Evolutionary conservation across 2,113 vertebrate species (phyloP).

Genomic region (Motacilla tschutschensis): DNA sequence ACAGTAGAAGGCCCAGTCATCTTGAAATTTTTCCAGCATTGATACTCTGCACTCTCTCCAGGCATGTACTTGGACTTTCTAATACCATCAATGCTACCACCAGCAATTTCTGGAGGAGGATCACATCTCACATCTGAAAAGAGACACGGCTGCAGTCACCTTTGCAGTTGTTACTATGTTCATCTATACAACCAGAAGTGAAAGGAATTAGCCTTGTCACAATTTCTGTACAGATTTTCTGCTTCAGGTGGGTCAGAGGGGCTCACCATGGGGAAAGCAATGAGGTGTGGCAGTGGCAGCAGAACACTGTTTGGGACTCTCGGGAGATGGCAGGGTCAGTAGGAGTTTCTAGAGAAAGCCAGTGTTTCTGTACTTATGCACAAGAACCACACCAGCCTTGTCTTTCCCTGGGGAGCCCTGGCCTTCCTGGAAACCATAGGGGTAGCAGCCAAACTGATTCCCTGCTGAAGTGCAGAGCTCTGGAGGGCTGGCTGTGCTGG

Average conservation of each 20-base stretch:
- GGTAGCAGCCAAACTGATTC: background rate
- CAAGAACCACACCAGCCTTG: background rate
- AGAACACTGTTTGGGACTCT: background rate
- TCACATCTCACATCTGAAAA: conserved; percentile 24
- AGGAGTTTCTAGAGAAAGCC: background rate
- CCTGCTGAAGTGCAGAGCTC: background rate
- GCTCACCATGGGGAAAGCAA: background rate
- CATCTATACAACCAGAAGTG: background rate
- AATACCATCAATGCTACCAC: background rate
- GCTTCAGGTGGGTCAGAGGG: background rate
- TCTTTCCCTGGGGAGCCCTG: background rate
- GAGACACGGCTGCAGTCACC: background rate
- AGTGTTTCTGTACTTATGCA: background rate
- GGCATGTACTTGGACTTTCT: conserved; percentile 24
- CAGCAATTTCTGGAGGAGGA: conserved; percentile 42
- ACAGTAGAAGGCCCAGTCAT: background rate
- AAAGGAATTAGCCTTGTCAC: background rate
- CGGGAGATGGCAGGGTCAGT: background rate
- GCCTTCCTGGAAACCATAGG: background rate
- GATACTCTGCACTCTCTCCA: background rate
- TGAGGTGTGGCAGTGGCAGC: background rate
- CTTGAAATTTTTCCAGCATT: conserved; percentile 18
- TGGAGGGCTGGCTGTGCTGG: background rate
- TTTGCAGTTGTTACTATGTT: background rate
- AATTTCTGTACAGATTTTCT: background rate